These are phyloP conservation scores for Leguminivora glycinivorella DNA, from an alignment of 1,140 invertebrate genomes.

Conservation along the genomic window DNA sequence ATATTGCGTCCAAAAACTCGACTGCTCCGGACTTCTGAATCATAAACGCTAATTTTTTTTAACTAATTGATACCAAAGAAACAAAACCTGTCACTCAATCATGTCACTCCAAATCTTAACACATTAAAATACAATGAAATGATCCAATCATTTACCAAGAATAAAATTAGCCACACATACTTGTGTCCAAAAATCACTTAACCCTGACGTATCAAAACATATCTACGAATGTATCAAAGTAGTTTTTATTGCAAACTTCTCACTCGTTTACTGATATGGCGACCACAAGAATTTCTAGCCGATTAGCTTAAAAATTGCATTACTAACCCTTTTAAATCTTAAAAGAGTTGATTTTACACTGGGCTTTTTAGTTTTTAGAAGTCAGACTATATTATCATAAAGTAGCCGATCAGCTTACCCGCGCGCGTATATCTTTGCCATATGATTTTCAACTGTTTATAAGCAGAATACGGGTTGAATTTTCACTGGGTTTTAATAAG, in stretches of 20 bases:
- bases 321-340: background rate
- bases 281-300: slow-evolving; percentile 60
- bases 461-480: background rate
- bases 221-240: background rate
- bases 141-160: background rate
- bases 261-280: slow-evolving; percentile 36
- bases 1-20: background rate
- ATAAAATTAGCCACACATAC: background rate
- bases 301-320: background rate
- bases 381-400: background rate
- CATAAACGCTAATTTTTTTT: background rate
- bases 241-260: slow-evolving; percentile 29
- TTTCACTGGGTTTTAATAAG: background rate
- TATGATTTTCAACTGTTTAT: background rate
- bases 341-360: background rate
- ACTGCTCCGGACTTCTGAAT: background rate
- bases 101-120: background rate
- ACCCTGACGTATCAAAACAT: background rate
- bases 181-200: slow-evolving; percentile 15
- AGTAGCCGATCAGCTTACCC: background rate
- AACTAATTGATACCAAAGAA: background rate
- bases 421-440: background rate
- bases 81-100: background rate
- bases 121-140: slow-evolving; percentile 13
- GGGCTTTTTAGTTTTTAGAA: background rate